phyloP scores from a whole-genome alignment of 2,888 invertebrate genomes.

The Calameuta filiformis region DNA sequence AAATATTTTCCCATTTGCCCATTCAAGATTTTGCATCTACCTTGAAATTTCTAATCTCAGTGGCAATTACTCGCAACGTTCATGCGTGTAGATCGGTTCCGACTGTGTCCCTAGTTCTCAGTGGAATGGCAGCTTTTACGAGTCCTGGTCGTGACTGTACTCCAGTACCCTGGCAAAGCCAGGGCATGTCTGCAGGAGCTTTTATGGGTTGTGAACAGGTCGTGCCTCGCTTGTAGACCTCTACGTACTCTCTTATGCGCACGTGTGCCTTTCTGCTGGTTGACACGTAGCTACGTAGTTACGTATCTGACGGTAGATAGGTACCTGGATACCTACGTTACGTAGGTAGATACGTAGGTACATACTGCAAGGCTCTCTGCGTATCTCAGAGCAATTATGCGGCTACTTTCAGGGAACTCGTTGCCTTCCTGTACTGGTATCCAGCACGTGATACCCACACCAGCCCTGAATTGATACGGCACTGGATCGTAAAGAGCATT shows the following conservation, averaged over 20 bases:
- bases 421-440: neutral
- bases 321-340: neutral
- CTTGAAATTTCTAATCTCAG: neutral
- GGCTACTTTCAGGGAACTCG: conserved; percentile 14
- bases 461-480: neutral
- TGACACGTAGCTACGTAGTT: neutral
- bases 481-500: neutral
- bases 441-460: neutral
- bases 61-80: neutral
- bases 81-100: neutral
- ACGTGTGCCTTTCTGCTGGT: neutral
- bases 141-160: conserved; percentile 18
- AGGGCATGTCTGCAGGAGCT: conserved; percentile 18
- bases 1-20: neutral
- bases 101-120: neutral
- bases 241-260: neutral
- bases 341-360: neutral
- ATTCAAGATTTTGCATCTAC: neutral
- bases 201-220: conserved; percentile 27
- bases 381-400: conserved; percentile 29
- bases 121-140: neutral
- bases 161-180: conserved; percentile 11
- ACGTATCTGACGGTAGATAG: neutral
- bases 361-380: conserved; percentile 4
- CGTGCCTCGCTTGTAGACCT: conserved; percentile 17